phyloP scores from a whole-genome alignment of 2,113 vertebrate species.

The Rhizomys pruinosus region DNA sequence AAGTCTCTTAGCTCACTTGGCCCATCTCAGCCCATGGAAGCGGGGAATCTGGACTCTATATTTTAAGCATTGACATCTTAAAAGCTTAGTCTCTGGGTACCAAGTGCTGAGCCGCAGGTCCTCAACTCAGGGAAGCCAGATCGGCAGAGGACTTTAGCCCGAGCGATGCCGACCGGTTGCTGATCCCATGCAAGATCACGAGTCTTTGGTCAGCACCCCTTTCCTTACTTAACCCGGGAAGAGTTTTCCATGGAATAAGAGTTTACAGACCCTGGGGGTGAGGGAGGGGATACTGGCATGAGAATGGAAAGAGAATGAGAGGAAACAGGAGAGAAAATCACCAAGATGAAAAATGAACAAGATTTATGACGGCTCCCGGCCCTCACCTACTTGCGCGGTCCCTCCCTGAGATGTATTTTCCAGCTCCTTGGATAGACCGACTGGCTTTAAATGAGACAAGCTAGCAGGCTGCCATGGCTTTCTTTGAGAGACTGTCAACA shows the following conservation, averaged over 20 bases:
- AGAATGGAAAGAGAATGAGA: constrained; percentile 60
- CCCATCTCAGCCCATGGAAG: constrained; percentile 19
- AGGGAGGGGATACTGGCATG: constrained; percentile 17
- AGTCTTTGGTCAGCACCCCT: background rate
- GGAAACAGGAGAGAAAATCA: constrained; percentile 66
- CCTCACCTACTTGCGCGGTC: background rate
- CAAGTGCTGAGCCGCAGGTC: rapidly evolving
- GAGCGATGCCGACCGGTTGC: background rate
- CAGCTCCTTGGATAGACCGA: constrained; percentile 36
- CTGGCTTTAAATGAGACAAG: constrained; percentile 68
- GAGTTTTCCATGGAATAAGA: constrained; percentile 44
- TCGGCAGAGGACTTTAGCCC: background rate
- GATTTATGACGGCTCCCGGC: constrained; percentile 66
- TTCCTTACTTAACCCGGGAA: background rate
- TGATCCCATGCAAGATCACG: background rate
- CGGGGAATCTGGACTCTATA: background rate
- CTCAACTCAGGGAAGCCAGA: background rate
- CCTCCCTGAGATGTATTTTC: constrained; percentile 71
- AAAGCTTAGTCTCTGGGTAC: background rate
- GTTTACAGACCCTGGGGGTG: constrained; percentile 18
- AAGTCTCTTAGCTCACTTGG: constrained; percentile 65
- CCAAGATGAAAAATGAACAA: constrained; percentile 67
- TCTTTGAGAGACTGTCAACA: constrained; percentile 76
- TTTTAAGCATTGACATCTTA: constrained; percentile 17
- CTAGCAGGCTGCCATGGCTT: constrained; percentile 72